Conservation (phyloP, 2,113 vertebrate genomes). For the Pionites leucogaster region DNA sequence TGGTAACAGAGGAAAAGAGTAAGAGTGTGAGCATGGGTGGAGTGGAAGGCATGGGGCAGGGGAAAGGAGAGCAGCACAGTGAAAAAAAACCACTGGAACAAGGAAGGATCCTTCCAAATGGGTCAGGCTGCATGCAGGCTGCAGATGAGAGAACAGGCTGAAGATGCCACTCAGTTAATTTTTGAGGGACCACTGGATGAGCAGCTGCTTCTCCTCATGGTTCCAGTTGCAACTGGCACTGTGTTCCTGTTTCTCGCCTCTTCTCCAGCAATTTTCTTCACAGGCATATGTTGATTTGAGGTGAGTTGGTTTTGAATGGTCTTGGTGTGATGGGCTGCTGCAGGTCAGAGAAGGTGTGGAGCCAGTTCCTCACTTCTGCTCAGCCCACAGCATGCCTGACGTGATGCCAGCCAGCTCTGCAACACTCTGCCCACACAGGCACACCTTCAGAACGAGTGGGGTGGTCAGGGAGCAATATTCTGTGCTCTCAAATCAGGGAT, state of each 20-base stretch:
- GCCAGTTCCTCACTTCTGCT: fast-evolving
- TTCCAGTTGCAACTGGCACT: background rate
- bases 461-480: background rate
- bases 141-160: background rate
- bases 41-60: background rate
- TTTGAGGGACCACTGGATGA: background rate
- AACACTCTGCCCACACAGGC: fast-evolving
- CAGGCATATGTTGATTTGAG: background rate
- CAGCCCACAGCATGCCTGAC: fast-evolving
- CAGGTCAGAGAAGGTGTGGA: background rate
- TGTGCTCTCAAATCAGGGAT: background rate
- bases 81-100: background rate
- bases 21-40: background rate
- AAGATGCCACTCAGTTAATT: background rate
- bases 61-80: background rate
- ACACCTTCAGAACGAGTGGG: fast-evolving
- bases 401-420: background rate
- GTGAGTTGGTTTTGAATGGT: background rate
- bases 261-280: background rate
- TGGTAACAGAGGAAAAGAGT: background rate
- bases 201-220: background rate
- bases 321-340: background rate
- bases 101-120: background rate
- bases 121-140: fast-evolving
- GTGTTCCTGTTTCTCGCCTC: background rate